Conservation (phyloP, 2,113 vertebrate genomes). For the Rhegmatorhina hoffmannsi region DNA sequence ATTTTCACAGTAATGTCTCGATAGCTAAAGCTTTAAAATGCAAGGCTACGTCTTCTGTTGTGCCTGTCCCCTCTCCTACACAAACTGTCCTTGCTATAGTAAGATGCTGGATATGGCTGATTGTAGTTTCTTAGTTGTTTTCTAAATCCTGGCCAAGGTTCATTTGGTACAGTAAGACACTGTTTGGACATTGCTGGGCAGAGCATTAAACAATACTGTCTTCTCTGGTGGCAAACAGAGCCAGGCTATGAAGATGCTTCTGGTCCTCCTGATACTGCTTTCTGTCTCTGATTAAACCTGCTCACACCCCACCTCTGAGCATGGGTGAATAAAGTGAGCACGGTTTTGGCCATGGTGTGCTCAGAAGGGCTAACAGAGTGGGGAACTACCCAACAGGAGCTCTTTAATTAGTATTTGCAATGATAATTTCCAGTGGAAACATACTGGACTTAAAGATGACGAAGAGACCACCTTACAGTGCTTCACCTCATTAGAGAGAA, state of each 20-base stretch:
- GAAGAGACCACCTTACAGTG: neutral
- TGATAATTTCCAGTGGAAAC: neutral
- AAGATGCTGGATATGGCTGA: neutral
- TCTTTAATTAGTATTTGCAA: neutral
- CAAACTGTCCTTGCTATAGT: neutral
- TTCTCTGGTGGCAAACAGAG: neutral
- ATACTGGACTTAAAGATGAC: neutral
- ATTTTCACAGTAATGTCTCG: neutral
- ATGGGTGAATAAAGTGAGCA: neutral
- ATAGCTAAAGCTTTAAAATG: neutral
- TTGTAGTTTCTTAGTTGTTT: neutral
- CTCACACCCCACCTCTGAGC: neutral
- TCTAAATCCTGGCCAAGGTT: neutral
- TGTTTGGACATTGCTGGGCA: neutral
- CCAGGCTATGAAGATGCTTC: neutral
- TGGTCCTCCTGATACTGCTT: neutral
- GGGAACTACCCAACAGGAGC: neutral
- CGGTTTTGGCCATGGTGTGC: neutral
- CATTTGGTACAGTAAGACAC: neutral
- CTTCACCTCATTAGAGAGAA: neutral
- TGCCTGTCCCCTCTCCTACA: neutral
- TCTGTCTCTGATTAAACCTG: neutral
- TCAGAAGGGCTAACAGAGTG: neutral
- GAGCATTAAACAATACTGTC: neutral
- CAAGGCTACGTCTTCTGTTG: fast-evolving